Base-by-base conservation (phyloP, 2,888 invertebrate genomes). In the Cryptocephalus moraei region DNA sequence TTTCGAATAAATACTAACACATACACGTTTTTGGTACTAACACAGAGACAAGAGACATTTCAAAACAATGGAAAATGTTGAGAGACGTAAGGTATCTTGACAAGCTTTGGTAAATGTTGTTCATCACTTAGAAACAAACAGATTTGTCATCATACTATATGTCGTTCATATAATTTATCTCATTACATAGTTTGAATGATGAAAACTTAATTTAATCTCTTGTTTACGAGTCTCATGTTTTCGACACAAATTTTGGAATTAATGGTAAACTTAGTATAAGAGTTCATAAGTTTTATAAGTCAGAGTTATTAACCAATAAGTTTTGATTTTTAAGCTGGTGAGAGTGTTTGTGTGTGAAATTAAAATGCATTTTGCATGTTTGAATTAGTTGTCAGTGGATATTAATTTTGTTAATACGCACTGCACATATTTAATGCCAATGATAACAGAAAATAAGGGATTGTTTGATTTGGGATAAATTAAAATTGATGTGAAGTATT, bases 351-450 rank as follows among this genome's bases (percentile, higher is more conserved):
- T 55, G 54, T 40, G 40, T 40, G 14, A 36, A 44, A 44, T 41
- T 41, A 41, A 59, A 57, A 48, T 68, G 68, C 67, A 68, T 68
- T 51, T 57, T 68, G 70, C 69, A 71, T 70, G 69, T 61, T 32
- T 13, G 43, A 48, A 44, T 55, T 53, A 53, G 55, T 54, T 64
- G 63, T 70, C 66, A 63, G 68, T 71, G 69, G 68, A 69, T 70
- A 68, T 70, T 69, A 66, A 68, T 66, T 68, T 56, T 67, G 58
- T 67, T 64, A 58, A 64, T 60, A 59, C 69, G 70, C 71, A 71
- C 71, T 66, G 72, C 72, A 72, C 70, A 45, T 45, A 38, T 33
- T 22, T 22, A 6, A 22, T 22, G 22, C 22, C 6, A 6, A 22
- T 6, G 22, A 22, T 22, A 38, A 38, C 44, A 42, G 22, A n/a